phyloP scores from a whole-genome alignment of 2,888 invertebrate genomes.

The Chironomus tentans region DNA sequence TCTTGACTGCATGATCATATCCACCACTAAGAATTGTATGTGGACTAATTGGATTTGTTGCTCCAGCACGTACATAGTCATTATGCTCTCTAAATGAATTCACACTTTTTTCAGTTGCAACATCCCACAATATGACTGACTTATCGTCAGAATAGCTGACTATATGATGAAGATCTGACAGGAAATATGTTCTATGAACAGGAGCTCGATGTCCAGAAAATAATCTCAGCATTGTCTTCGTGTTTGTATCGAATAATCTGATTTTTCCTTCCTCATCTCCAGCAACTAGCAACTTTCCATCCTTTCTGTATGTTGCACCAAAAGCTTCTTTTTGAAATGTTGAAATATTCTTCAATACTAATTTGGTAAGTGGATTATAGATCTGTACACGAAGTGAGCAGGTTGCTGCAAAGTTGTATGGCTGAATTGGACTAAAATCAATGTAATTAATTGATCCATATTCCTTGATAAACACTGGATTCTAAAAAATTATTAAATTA shows the following conservation, averaged over 20 bases:
- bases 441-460: conserved; percentile 86
- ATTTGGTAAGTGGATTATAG: conserved; percentile 77
- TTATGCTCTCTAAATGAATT: conserved; percentile 56
- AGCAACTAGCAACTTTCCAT: conserved; percentile 73
- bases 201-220: conserved; percentile 77
- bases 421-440: conserved; percentile 81
- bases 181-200: conserved; percentile 73
- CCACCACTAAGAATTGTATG: conserved; percentile 75
- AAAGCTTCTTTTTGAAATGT: conserved; percentile 75
- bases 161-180: conserved; percentile 66
- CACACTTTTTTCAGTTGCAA: conserved; percentile 68
- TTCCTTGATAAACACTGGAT: conserved; percentile 81
- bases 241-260: conserved; percentile 78
- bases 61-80: conserved; percentile 80
- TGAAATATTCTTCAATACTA: conserved; percentile 71
- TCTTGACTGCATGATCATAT: conserved; percentile 78
- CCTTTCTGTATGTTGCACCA: conserved; percentile 73
- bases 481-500: conserved; percentile 45
- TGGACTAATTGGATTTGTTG: conserved; percentile 63
- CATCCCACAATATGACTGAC: conserved; percentile 80
- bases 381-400: conserved; percentile 82
- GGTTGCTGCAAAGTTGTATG: conserved; percentile 86
- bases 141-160: conserved; percentile 89
- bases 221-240: conserved; percentile 69
- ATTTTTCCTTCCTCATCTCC: conserved; percentile 85